Base-by-base conservation (phyloP, 2,888 invertebrate genomes). In the Deroplatys truncata region DNA sequence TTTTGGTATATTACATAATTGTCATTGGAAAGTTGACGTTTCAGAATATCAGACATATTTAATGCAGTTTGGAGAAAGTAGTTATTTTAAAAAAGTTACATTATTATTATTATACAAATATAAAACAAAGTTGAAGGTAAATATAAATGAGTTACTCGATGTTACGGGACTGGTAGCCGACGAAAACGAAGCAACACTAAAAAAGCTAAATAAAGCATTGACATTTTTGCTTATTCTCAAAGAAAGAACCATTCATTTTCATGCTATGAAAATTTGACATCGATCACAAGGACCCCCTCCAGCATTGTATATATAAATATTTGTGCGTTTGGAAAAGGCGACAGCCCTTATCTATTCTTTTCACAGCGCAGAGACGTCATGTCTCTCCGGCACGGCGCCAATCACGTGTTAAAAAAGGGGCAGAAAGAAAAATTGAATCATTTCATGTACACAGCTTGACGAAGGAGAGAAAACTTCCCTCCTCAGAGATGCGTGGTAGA, bases 401-500 rank as follows among this genome's bases (percentile, higher is more conserved):
- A 72, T 72, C 56, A 72, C 56, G 20, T 72, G 56, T 72, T 72
- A 72, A 72, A 72, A 72, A 72, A 72, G 20, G 56, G 56, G 35
- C 35, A 31, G 31, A 87, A 82, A 20, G 10, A 87, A 31, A 87
- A 82, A 82, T 31, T 82, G 87, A 87, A 82, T 82, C 87, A 87
- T 82, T 87, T 87, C 85, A 43, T 35, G 84, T 31, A 87, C 31
- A 82, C 82, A 82, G 87, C 29, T 72, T 72, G 56, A 72, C 56
- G 56, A 72, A 72, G 56, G 56, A 72, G 25, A 86, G 31, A 72
- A 82, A 56, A 82, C 56, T 72, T 82, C 82, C 31, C 82, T 87
- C 82, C 29, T 87, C 82, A 35, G 84, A 88, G 86, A 90, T 83
- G 82, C 28, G 72, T 29, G 15, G 49, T 31, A 90, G 85, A 87